Evolutionary conservation across 2,797 vertebrate genomes (phyloP).

Genomic region (Falco concolor): DNA sequence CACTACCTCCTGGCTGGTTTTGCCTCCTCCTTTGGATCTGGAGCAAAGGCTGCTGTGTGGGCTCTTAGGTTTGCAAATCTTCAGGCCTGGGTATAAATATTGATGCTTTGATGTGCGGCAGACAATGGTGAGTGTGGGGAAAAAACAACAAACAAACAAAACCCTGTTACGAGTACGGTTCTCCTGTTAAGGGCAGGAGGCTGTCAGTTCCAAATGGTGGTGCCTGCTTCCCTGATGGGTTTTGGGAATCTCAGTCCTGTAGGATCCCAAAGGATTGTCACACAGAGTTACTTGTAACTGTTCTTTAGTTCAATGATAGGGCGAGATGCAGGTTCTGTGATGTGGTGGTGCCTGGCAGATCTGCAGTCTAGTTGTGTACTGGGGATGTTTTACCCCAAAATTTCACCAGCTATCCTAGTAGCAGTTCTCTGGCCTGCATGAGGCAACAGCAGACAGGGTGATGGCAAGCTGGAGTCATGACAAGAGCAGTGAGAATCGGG

Average conservation of each 20-base stretch:
- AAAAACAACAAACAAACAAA: neutral
- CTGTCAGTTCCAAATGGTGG: neutral
- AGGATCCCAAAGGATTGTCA: neutral
- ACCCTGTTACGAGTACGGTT: neutral
- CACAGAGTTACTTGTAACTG: neutral
- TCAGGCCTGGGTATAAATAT: neutral
- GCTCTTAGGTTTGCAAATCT: rapidly evolving
- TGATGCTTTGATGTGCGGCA: neutral
- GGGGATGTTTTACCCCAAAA: neutral
- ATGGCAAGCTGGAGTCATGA: neutral
- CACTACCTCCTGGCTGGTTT: neutral
- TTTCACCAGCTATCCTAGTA: rapidly evolving
- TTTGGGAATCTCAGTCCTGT: neutral
- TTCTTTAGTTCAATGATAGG: neutral
- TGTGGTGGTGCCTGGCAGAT: neutral
- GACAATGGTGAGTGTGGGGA: neutral
- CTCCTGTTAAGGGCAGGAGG: neutral
- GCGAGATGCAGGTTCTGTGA: rapidly evolving
- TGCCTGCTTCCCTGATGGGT: neutral
- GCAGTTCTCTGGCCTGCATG: rapidly evolving
- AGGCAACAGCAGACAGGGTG: neutral
- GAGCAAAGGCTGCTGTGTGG: neutral
- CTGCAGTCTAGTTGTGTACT: neutral
- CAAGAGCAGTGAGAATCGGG: neutral
- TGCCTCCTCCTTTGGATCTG: neutral